Base-by-base conservation (phyloP, 2,113 vertebrate species). In the Stigmatopora argus region DNA sequence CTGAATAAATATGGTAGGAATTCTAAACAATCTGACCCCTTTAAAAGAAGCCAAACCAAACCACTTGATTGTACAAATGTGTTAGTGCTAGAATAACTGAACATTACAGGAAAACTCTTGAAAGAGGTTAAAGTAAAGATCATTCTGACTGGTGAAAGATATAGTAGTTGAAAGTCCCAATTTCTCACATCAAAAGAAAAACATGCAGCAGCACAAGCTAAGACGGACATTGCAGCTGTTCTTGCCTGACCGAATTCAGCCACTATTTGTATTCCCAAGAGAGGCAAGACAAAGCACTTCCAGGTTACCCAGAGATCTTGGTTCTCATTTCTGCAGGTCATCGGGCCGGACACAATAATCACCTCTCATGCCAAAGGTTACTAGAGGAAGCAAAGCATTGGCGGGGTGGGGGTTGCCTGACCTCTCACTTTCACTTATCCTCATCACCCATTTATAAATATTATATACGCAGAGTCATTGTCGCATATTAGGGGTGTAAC, bases 181-280 rank as follows among this genome's bases (percentile, higher is more conserved):
- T 59, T 66, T 67, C 65, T 71, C 46, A 35, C 15, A 12, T 49
- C 35, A 78, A 71, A 69, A 63, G 69, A 74, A 71, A 48, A 70
- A 78, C 66, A 73, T 38, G 62, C 59, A 8, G 70, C 31, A 46
- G 44, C 66, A 34, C 59, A 35, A 66, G 56, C 48, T 6, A n/a
- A 47, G 66, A 69, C 55, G 64, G 65, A 31, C 66, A 62, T 18
- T 78, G 66, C 84, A 82, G 84, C 85, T 87, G 83, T 82, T 82
- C 64, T 69, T 75, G 74, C 84, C 76, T 76, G 78, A 74, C 63
- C 81, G 70, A n/a, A 55, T 47, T 41, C 45, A 3, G 18, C 66
- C 67, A 77, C 64, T 87, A 81, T 87, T 86, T 89, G 84, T 85
- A 72, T 89, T 86, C 86, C 86, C 85, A 85, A 81, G 84, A 83